These are phyloP conservation scores for Apostichopus californicus DNA, from an alignment of 35 echinoderm and acorn worm species.

Conservation along the genomic window DNA sequence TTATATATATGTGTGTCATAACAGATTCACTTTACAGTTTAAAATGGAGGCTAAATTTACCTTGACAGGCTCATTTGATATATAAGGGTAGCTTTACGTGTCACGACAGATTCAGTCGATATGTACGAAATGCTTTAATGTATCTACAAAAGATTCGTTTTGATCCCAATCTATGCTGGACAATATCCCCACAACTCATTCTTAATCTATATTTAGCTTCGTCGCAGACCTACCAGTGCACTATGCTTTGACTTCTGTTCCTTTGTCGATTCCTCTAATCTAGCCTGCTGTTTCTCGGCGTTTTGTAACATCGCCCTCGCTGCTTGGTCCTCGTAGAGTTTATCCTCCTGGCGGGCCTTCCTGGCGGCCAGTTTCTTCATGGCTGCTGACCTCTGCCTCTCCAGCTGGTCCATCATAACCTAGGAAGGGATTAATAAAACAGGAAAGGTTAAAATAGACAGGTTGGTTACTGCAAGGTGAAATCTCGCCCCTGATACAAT, in stretches of 20 bases:
- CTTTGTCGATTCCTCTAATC: conserved; percentile 57
- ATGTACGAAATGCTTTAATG: too few species aligned
- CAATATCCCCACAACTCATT: too few species aligned
- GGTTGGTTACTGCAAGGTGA: not conserved
- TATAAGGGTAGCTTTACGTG: too few species aligned
- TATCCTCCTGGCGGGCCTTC: conserved; percentile 66
- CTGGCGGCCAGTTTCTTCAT: conserved; percentile 66
- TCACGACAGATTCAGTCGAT: too few species aligned
- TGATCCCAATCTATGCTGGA: too few species aligned
- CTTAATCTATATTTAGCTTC: too few species aligned
- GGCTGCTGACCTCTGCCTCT: conserved; percentile 61
- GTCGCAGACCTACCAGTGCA: conserved; percentile 57
- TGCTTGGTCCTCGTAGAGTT: conserved; percentile 73
- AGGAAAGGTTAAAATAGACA: not conserved
- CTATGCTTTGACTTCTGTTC: conserved; percentile 82
- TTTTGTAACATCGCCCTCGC: conserved; percentile 78
- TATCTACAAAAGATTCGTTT: too few species aligned
- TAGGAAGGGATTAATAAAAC: conserved; percentile 2
- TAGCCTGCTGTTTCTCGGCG: conserved; percentile 70
- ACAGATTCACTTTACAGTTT: too few species aligned
- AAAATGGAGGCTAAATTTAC: too few species aligned
- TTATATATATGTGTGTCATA: too few species aligned
- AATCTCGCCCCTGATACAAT: too few species aligned
- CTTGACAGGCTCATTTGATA: too few species aligned
- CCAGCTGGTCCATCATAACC: conserved; percentile 85